These are phyloP conservation scores for Psammodynastes pulverulentus DNA, from an alignment of 2,113 vertebrate genomes.

Conservation along the genomic window DNA sequence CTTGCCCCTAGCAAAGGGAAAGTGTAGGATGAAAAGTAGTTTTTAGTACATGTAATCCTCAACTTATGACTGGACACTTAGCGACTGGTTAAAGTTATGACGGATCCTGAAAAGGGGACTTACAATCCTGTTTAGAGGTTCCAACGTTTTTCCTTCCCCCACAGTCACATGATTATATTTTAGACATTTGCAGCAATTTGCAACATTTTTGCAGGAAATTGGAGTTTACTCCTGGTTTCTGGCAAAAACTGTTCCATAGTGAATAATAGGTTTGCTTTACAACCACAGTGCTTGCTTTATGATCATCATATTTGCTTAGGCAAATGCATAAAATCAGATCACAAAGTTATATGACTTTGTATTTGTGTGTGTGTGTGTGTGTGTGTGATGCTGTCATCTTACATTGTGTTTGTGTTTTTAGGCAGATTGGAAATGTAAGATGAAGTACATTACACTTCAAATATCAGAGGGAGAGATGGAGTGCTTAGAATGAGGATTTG, in stretches of 20 bases:
- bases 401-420: neutral
- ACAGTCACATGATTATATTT: neutral
- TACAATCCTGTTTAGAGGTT: neutral
- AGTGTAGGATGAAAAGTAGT: neutral
- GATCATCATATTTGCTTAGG: neutral
- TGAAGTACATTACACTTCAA: neutral
- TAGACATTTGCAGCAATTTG: neutral
- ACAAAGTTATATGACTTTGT: too few species aligned
- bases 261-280: neutral
- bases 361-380: neutral
- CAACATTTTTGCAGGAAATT: neutral
- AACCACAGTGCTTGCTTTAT: too few species aligned
- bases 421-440: neutral
- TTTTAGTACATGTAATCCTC: neutral
- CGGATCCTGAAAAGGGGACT: neutral
- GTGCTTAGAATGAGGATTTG: neutral
- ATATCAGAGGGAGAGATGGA: neutral
- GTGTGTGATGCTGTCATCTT: neutral
- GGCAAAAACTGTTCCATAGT: neutral
- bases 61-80: neutral
- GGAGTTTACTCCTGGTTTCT: neutral
- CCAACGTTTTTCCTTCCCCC: neutral
- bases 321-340: too few species aligned
- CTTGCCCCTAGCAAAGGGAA: neutral
- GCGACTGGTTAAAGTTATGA: too few species aligned